A percentile compares a stretch with the other conserved stretches of the same genome.
These are phyloP conservation scores for Syndactyla subalaris DNA, from an alignment of 2,797 vertebrate species.

Conservation along the genomic window DNA sequence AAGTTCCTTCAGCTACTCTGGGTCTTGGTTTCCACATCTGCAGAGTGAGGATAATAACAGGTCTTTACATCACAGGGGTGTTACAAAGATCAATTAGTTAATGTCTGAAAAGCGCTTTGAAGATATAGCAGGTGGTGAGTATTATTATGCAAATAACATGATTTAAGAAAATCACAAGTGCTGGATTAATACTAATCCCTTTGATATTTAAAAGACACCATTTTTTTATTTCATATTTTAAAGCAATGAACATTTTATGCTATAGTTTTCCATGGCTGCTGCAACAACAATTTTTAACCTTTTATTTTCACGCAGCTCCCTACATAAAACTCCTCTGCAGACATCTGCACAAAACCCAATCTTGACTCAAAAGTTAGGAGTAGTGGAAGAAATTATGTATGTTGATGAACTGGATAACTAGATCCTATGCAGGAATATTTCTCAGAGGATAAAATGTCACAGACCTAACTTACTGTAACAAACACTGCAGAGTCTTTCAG, in stretches of 20 bases:
- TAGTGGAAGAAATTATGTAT: constrained; percentile 26
- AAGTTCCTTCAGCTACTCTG: constrained; percentile 21
- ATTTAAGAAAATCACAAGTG: constrained; percentile 70
- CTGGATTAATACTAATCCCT: constrained; percentile 68
- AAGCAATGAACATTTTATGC: constrained; percentile 20
- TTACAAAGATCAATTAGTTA: constrained; percentile 68
- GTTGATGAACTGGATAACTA: constrained; percentile 64
- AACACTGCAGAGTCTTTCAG: constrained; percentile 16
- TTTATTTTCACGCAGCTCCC: neutral
- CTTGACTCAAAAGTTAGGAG: neutral
- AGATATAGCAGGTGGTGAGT: constrained; percentile 63
- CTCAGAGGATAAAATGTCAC: constrained; percentile 66
- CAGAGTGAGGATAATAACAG: constrained; percentile 48
- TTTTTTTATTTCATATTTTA: constrained; percentile 61
- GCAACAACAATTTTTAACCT: constrained; percentile 56
- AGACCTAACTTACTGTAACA: constrained; percentile 61
- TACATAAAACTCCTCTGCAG: neutral
- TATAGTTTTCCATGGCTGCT: constrained; percentile 17
- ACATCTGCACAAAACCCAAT: constrained; percentile 30
- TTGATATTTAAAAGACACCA: constrained; percentile 66
- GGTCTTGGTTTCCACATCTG: constrained; percentile 46
- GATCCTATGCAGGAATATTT: constrained; percentile 51
- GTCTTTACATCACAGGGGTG: constrained; percentile 52
- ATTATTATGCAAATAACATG: constrained; percentile 65
- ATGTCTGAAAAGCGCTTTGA: constrained; percentile 60